Evolutionary conservation across 2,797 vertebrate genomes (phyloP).

Genomic region (Sebastes iracundus): DNA sequence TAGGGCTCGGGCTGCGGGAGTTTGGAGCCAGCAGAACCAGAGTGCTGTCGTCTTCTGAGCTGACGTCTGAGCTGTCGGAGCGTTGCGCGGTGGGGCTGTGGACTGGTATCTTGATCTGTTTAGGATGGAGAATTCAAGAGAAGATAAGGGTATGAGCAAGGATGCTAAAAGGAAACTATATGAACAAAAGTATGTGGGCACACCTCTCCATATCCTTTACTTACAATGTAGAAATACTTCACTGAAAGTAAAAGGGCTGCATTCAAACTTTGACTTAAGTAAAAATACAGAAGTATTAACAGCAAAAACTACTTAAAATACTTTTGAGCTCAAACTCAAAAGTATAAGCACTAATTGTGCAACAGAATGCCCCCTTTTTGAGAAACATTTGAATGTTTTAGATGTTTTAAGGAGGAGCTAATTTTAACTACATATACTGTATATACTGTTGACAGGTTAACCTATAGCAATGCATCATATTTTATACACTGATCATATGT

Average conservation of each 20-base stretch:
- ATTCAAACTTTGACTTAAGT: neutral
- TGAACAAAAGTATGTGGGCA: neutral
- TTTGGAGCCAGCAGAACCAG: constrained; percentile 90
- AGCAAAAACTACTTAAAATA: neutral
- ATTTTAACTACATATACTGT: neutral
- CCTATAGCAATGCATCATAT: neutral
- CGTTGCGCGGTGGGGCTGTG: constrained; percentile 84
- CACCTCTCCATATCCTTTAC: neutral
- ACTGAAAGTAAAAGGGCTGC: neutral
- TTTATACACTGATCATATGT: neutral
- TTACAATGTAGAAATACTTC: neutral
- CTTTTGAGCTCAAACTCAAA: neutral
- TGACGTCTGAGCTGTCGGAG: constrained; percentile 87
- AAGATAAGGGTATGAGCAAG: neutral
- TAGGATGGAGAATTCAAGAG: neutral
- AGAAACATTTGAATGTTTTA: neutral
- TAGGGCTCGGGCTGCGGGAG: constrained; percentile 91
- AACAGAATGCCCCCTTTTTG: neutral
- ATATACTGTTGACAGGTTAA: neutral
- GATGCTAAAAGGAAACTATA: neutral
- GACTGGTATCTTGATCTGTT: constrained; percentile 86
- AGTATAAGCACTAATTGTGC: neutral
- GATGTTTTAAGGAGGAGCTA: neutral
- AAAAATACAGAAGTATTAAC: neutral
- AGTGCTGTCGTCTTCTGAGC: constrained; percentile 96